Evolutionary conservation across 2,797 vertebrate species (phyloP).

Genomic region (Falco berigora): DNA sequence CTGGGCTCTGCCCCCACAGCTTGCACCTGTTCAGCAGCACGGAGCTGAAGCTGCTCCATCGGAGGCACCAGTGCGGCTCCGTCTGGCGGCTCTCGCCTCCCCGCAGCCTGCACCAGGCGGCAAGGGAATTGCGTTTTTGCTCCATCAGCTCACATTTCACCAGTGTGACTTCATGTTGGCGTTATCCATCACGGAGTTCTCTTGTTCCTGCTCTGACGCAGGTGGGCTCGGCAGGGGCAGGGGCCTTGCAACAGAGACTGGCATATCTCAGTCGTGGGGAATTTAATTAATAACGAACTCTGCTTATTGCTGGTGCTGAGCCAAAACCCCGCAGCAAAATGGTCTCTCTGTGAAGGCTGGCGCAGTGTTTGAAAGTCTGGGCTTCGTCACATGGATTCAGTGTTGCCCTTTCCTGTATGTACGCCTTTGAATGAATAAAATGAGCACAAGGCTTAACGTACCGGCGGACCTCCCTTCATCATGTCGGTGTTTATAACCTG

Average conservation of each 20-base stretch:
- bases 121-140: not conserved
- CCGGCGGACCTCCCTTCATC: not conserved
- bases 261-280: not conserved
- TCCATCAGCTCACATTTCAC: not conserved
- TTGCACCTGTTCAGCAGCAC: not conserved
- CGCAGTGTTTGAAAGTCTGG: not conserved
- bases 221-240: not conserved
- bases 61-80: not conserved
- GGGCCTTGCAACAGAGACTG: not conserved
- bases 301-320: not conserved
- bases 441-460: rapidly evolving
- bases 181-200: not conserved
- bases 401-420: not conserved
- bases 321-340: not conserved
- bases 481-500: not conserved
- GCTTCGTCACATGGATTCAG: rapidly evolving
- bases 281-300: not conserved
- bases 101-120: not conserved
- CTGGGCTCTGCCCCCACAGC: not conserved
- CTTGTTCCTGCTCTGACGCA: rapidly evolving
- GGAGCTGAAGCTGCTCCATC: rapidly evolving
- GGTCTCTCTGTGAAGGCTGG: not conserved
- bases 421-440: too few relatives aligned
- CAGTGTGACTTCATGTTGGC: not conserved
- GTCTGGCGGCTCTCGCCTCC: not conserved